Conservation (phyloP, 2,113 vertebrate species). For the Ondatra zibethicus region DNA sequence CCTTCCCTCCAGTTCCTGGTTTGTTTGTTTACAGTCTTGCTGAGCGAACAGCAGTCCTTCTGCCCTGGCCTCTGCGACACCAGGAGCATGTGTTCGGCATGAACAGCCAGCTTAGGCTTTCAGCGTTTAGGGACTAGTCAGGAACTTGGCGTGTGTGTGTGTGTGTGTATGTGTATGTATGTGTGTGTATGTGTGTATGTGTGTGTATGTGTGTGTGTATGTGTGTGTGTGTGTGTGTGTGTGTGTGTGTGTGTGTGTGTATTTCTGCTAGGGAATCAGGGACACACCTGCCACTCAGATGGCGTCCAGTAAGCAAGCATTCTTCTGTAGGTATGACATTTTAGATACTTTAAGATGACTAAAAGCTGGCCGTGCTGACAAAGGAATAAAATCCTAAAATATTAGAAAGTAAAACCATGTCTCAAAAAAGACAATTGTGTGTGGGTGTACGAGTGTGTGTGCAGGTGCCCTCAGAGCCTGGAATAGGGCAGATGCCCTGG, state of each 20-base stretch:
- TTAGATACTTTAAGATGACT: background rate
- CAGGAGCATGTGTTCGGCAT: background rate
- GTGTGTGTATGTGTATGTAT: too few species aligned
- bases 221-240: too few species aligned
- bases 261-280: background rate
- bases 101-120: background rate
- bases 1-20: background rate
- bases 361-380: background rate
- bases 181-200: too few species aligned
- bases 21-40: background rate
- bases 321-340: background rate
- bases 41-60: background rate
- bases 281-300: background rate
- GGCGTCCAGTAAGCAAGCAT: background rate
- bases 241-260: too few species aligned
- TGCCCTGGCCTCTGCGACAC: background rate
- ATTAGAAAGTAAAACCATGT: background rate
- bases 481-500: background rate
- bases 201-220: too few species aligned
- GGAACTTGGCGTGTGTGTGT: too few species aligned
- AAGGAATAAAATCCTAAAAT: background rate
- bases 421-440: background rate
- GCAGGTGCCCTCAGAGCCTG: background rate
- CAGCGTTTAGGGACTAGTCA: background rate
- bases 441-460: background rate